These are phyloP conservation scores for Leucoraja erinaceus DNA, from an alignment of 2,113 vertebrate genomes.

Conservation along the genomic window DNA sequence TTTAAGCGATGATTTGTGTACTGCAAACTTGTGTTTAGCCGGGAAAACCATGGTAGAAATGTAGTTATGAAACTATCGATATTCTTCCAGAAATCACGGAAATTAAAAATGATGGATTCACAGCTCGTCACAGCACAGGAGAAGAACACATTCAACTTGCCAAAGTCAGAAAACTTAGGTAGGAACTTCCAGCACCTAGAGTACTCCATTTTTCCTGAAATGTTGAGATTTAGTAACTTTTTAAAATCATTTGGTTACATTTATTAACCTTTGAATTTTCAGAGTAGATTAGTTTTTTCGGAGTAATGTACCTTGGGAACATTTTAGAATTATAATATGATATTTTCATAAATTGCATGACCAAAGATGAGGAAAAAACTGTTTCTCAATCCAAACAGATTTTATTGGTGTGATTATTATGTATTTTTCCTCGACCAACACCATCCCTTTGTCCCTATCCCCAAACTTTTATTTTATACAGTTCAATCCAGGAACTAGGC, in stretches of 20 bases:
- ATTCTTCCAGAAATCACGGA: constrained; percentile 54
- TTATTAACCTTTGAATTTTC: background rate
- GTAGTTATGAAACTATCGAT: background rate
- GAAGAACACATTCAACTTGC: constrained; percentile 50
- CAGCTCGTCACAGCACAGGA: constrained; percentile 45
- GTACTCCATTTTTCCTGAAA: background rate
- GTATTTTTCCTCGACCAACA: background rate
- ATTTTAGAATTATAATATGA: background rate
- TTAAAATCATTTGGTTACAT: background rate
- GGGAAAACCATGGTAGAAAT: background rate
- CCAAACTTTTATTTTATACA: constrained; percentile 43
- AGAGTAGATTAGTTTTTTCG: background rate
- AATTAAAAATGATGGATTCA: constrained; percentile 33
- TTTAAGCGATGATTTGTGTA: background rate
- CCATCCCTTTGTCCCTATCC: background rate
- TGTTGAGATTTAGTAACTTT: background rate
- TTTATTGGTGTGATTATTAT: background rate
- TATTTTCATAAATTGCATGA: background rate
- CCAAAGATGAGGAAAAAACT: too few relatives aligned
- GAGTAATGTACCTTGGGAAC: background rate
- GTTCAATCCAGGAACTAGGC: constrained; percentile 62
- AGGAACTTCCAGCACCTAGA: constrained; percentile 38
- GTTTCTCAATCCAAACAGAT: background rate
- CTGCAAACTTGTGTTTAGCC: background rate
- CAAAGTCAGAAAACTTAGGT: constrained; percentile 70